These are phyloP conservation scores for Dipus sagitta DNA, from an alignment of 2,797 vertebrate genomes.

Conservation along the genomic window DNA sequence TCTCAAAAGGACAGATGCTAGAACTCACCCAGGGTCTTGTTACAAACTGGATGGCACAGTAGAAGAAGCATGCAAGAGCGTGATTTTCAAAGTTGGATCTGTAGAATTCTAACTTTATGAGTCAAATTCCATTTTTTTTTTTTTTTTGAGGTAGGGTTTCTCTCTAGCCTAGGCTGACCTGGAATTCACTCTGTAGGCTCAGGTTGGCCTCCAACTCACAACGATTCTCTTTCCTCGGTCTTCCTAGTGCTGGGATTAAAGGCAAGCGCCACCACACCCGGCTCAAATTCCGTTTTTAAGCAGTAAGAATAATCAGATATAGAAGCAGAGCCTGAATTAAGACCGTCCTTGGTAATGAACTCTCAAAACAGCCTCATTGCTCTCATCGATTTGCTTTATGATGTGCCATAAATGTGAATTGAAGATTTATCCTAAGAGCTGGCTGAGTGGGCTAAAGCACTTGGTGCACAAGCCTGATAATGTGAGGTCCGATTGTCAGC, in stretches of 20 bases:
- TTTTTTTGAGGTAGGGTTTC: too few relatives aligned
- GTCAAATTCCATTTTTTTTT: slow-evolving; percentile 9
- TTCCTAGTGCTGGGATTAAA: too few relatives aligned
- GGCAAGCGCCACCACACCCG: too few relatives aligned
- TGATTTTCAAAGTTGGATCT: not conserved
- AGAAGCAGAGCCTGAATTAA: not conserved
- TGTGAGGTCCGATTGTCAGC: too few relatives aligned
- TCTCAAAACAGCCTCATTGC: not conserved
- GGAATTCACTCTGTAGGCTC: too few relatives aligned
- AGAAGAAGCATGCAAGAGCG: not conserved
- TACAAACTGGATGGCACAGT: not conserved
- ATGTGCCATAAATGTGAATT: not conserved
- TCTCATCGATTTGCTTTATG: not conserved
- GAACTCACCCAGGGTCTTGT: not conserved
- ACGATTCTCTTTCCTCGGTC: too few relatives aligned
- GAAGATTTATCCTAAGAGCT: not conserved
- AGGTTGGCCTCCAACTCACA: too few relatives aligned
- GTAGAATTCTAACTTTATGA: not conserved
- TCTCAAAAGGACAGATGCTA: not conserved
- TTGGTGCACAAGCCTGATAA: too few relatives aligned
- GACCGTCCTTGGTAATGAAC: not conserved
- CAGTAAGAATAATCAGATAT: not conserved
- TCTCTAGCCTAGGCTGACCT: too few relatives aligned
- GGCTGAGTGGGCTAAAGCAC: too few relatives aligned
- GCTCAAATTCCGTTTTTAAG: not conserved